Evolutionary conservation across 2,888 invertebrate genomes (phyloP), one percentile per base, ranked within the genome.

Genomic region (Trachelus iudaicus): DNA sequence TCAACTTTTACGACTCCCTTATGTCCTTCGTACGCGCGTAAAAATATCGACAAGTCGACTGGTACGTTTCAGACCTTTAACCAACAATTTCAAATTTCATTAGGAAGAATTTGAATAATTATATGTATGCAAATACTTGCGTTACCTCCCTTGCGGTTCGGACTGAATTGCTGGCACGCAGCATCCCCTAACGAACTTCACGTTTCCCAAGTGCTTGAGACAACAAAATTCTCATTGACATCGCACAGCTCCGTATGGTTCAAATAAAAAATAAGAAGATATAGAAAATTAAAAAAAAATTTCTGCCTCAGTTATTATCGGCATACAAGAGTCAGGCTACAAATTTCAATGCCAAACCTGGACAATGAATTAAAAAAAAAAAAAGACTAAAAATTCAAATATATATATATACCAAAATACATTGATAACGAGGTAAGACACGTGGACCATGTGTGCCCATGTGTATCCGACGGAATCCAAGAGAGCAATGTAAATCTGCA

Each of bases 61-160:
- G 1, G 71, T 71, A 71, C 71, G 15, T 11, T 30, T 71, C 71
- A 6, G 40, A 71, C 71, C 4, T 71, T 30, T 15, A 71, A 12
- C 30, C 9, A 15, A 33, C 71, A 33, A 13, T 83, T 80, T 73
- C 78, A 85, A 88, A 88, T 87, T 88, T 82, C 79, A 85, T 87
- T 86, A 85, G 83, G 76, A 80, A 77, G 82, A 87, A 89, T 89
- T 84, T 87, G 86, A 89, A 89, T 89, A 89, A 88, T 88, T 87
- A 88, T 88, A 88, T 87, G 85, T 87, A 86, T 82, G 87, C 85
- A 88, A 88, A 89, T 87, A 85, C 79, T 73, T 73, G 77, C 77
- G 81, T 81, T 79, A 71, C 81, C 79, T 77, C 79, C 74, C 75
- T 77, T 76, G 75, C 68, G 31, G 79, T 75, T 75, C 78, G 77